These are phyloP conservation scores for Crotalus viridis DNA, from an alignment of 2,113 vertebrate species.

Conservation along the genomic window DNA sequence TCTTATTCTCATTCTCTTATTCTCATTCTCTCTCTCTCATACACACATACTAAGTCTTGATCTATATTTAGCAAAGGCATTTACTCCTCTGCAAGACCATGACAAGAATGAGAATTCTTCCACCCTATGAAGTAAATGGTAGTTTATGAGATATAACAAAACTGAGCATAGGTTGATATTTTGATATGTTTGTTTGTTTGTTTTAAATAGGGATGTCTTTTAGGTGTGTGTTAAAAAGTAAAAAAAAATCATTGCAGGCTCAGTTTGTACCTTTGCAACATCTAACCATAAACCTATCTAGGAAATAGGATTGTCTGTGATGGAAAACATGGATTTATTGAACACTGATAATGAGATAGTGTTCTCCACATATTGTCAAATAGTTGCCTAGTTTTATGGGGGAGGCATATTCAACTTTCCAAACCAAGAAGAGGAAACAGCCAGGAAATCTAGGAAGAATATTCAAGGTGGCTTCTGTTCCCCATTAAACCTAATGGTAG, in stretches of 20 bases:
- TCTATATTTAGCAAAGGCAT: not conserved
- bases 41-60: not conserved
- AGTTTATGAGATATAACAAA: not conserved
- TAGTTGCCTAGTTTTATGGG: not conserved
- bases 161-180: not conserved
- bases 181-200: not conserved
- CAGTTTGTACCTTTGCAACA: not conserved
- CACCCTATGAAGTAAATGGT: not conserved
- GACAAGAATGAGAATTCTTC: not conserved
- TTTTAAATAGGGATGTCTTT: not conserved
- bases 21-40: not conserved
- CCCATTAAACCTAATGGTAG: not conserved
- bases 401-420: not conserved
- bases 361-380: not conserved
- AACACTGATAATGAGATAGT: not conserved
- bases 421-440: not conserved
- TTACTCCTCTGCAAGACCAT: not conserved
- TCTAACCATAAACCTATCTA: not conserved
- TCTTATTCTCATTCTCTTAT: not conserved
- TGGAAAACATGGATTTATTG: not conserved
- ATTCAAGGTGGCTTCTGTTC: not conserved
- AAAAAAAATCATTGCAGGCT: not conserved
- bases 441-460: not conserved
- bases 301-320: not conserved
- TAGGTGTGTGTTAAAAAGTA: not conserved